A percentile compares a stretch with the other conserved stretches of the same genome.
These are phyloP conservation scores for Plebejus argus DNA, from an alignment of 2,888 invertebrate genomes.

Conservation along the genomic window DNA sequence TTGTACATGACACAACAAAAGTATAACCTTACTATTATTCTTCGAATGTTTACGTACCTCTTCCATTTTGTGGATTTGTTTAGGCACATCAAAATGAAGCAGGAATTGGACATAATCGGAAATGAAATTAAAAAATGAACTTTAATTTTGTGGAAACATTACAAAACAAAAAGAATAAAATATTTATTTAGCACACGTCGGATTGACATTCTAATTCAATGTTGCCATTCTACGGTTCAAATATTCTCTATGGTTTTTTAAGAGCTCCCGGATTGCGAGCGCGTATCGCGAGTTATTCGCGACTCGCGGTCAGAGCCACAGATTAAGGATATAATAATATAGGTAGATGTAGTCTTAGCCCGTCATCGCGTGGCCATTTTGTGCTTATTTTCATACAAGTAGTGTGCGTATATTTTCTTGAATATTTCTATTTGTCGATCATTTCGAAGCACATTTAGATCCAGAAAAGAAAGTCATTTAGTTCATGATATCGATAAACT, in stretches of 20 bases:
- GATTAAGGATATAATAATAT: no score
- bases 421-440: no score
- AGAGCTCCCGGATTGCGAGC: no score
- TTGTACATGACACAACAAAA: slow-evolving; percentile 62
- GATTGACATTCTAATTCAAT: slow-evolving; percentile 37
- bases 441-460: no score
- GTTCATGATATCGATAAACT: no score
- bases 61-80: slow-evolving; percentile 72
- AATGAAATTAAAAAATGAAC: slow-evolving; percentile 4
- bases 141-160: slow-evolving; percentile 33
- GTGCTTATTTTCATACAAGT: no score
- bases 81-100: slow-evolving; percentile 64
- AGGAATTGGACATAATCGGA: slow-evolving; percentile 71
- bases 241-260: neutral
- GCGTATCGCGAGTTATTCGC: no score
- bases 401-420: no score
- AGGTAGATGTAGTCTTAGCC: no score
- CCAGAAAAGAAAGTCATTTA: no score
- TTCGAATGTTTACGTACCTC: slow-evolving; percentile 59
- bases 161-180: slow-evolving; percentile 53
- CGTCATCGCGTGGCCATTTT: no score
- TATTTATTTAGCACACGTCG: slow-evolving; percentile 71
- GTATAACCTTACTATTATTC: slow-evolving; percentile 15
- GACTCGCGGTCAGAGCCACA: no score
- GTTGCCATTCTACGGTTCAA: neutral